Percentiles rank a stretch among this genome's conserved stretches.
Evolutionary conservation across 2,113 vertebrate species (phyloP).

Genomic region (Oreochromis aureus): DNA sequence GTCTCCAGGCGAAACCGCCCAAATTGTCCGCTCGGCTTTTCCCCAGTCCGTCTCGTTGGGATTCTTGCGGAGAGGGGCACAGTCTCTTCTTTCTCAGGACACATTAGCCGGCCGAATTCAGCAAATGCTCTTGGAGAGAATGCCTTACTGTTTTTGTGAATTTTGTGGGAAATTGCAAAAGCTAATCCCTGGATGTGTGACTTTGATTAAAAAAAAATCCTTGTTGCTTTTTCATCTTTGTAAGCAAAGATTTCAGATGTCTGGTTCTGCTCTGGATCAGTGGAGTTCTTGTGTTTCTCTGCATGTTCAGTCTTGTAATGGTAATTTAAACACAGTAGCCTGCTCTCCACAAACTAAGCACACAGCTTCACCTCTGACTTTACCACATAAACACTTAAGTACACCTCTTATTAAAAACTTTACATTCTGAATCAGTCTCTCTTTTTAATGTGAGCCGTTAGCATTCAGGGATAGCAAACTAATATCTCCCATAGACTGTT

Average conservation of each 20-base stretch:
- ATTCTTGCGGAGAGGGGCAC: too few relatives aligned
- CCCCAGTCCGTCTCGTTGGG: too few relatives aligned
- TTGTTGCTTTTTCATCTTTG: too few relatives aligned
- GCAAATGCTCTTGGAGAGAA: too few relatives aligned
- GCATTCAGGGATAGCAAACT: fast-evolving
- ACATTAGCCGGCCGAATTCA: too few relatives aligned
- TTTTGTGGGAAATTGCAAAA: too few relatives aligned
- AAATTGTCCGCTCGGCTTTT: background rate
- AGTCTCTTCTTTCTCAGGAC: too few relatives aligned
- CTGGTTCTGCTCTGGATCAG: background rate
- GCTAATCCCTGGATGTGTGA: too few relatives aligned
- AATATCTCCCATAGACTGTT: background rate
- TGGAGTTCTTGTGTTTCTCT: background rate
- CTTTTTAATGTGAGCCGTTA: background rate
- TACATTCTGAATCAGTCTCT: background rate
- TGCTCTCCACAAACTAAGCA: background rate
- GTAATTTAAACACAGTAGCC: background rate
- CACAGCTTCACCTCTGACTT: background rate
- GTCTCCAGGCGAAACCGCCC: background rate
- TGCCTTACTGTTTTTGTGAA: too few relatives aligned
- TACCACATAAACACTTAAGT: background rate
- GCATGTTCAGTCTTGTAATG: background rate
- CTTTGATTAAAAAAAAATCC: too few relatives aligned
- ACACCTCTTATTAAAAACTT: fast-evolving
- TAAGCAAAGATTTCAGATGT: too few relatives aligned